phyloP scores from a whole-genome alignment of 2,113 vertebrate species.

The Cebidichthys violaceus region DNA sequence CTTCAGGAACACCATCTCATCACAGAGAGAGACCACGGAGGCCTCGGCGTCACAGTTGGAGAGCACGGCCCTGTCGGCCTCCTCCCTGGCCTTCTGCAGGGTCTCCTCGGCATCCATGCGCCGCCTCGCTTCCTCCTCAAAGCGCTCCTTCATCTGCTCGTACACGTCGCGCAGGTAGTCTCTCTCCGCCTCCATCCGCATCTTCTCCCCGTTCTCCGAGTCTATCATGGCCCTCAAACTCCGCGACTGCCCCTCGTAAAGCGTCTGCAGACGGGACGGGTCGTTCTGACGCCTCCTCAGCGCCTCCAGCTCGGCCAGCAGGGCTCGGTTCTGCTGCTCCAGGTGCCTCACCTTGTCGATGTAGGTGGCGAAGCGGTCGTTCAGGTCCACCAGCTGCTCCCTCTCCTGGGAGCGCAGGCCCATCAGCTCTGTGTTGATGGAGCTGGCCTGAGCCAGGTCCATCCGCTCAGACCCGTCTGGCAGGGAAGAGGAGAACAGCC shows the following conservation, averaged over 20 bases:
- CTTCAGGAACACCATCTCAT: conserved; percentile 86
- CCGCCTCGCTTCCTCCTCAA: conserved; percentile 77
- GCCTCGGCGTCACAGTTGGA: conserved; percentile 80
- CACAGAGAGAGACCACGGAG: conserved; percentile 82
- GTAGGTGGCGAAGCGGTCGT: conserved; percentile 88
- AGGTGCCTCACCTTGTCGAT: conserved; percentile 86
- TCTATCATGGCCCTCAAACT: conserved; percentile 83
- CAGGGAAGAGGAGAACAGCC: conserved; percentile 59
- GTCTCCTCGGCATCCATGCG: conserved; percentile 78
- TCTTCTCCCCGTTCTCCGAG: conserved; percentile 81
- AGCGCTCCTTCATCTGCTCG: conserved; percentile 80
- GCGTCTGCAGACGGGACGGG: conserved; percentile 81
- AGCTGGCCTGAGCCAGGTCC: conserved; percentile 81
- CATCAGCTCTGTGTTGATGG: conserved; percentile 84
- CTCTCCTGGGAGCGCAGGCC: conserved; percentile 84
- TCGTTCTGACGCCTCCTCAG: conserved; percentile 77
- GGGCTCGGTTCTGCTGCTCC: conserved; percentile 85
- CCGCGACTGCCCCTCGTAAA: conserved; percentile 83
- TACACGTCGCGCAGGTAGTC: conserved; percentile 76
- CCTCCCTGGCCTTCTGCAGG: conserved; percentile 79
- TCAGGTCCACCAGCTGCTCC: conserved; percentile 86
- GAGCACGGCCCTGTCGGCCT: conserved; percentile 76
- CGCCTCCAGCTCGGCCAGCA: conserved; percentile 81
- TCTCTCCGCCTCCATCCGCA: conserved; percentile 80
- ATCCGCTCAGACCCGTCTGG: conserved; percentile 64